Evolutionary conservation across 2,113 vertebrate genomes (phyloP).

Genomic region (Orycteropus afer): DNA sequence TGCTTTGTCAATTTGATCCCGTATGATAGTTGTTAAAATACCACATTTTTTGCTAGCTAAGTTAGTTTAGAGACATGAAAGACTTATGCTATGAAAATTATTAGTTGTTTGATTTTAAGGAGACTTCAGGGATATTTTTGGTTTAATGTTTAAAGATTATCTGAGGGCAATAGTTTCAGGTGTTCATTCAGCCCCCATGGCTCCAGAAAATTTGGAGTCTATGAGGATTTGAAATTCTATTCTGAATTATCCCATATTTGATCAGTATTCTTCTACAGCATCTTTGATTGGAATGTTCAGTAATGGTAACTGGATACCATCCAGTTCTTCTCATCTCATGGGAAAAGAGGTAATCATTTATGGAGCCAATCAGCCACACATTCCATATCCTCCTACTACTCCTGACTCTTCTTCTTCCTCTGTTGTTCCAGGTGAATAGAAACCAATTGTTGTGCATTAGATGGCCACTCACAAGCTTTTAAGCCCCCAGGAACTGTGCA

Average conservation of each 20-base stretch:
- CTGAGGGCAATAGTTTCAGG: not conserved
- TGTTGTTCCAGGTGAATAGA: not conserved
- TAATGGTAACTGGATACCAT: not conserved
- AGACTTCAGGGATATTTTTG: too few species aligned
- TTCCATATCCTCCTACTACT: not conserved
- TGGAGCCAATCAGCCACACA: not conserved
- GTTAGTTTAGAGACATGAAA: too few species aligned
- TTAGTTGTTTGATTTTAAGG: too few species aligned
- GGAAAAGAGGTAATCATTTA: not conserved
- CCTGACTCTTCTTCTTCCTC: not conserved
- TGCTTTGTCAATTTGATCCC: too few species aligned
- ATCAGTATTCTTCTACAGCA: not conserved
- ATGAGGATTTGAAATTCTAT: not conserved
- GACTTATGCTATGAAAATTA: too few species aligned
- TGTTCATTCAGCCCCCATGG: not conserved
- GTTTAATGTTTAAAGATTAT: not conserved
- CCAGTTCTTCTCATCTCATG: too few species aligned
- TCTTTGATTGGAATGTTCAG: not conserved
- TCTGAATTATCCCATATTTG: not conserved
- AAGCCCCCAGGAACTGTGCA: not conserved
- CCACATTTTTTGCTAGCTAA: too few species aligned
- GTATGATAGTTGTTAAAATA: too few species aligned
- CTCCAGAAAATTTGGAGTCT: not conserved
- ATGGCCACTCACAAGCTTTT: not conserved
- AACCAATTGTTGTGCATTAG: not conserved